Base-by-base conservation (phyloP, 2,888 invertebrate genomes). In the Hyles lineata region DNA sequence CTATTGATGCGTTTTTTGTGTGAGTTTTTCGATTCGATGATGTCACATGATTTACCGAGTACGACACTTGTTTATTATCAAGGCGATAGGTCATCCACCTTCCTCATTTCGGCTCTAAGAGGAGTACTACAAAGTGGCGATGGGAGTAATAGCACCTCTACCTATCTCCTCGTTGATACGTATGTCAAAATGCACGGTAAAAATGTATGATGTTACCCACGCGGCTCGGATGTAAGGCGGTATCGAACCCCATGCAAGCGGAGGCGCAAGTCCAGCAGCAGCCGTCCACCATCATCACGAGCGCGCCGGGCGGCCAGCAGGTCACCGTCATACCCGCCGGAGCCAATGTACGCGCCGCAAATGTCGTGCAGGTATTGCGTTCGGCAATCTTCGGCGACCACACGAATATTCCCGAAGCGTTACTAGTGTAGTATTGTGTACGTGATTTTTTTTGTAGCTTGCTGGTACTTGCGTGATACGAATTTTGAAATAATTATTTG, bases 311-410 rank as follows among this genome's bases (percentile, higher is more conserved):
- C 82, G 97, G 97, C 0, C 98, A 98, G 85, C 98, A 98, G 85
- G 96, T 98, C 79, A 98, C 98, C 7, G 97, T 98, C 72, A 98
- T 98, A 85, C 98, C 98, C 95, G 85, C 86, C 71, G 80, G 77
- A 73, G 95, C 72, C 79, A 95, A 95, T 88, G 91, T 94, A 83
- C 86, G 92, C 76, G 79, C 85, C 72, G 83, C 86, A 73, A 91
- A 91, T 81, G 80, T 91, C 74, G 89, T 92, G 70, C 93, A 92
- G 93, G 92, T 92, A 92, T 79, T 77, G 74, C 78, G 80, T 79
- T 83, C 83, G 81, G 83, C 76, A 78, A 83, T 83, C 80, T 84
- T 85, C 86, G 83, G 76, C 60, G 50, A 21, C 43, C 9, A 21
- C 9, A 76, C 81, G 82, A 82, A 83, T 74, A 81, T 83, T 81